Percentiles rank a stretch among this genome's conserved stretches.
Conservation (phyloP, 2,888 invertebrate species). For the Ischnura elegans region DNA sequence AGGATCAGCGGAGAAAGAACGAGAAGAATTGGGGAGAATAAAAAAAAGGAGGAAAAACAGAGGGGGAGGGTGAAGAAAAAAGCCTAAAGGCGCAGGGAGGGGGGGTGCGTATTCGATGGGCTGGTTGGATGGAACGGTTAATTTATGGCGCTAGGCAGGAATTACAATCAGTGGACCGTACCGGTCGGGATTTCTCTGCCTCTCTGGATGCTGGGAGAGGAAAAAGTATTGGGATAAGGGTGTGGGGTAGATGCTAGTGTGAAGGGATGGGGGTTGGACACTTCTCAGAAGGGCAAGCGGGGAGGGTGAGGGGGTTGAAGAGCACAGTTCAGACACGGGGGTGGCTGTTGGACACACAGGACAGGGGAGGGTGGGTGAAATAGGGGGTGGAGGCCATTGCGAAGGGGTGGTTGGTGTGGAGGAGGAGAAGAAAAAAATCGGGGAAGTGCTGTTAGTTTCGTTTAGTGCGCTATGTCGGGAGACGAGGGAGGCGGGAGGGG, state of each 20-base stretch:
- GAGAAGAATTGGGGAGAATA: not conserved
- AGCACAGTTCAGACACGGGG: not conserved
- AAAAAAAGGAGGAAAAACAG: not conserved
- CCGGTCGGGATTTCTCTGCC: constrained; percentile 59
- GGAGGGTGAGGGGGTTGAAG: not conserved
- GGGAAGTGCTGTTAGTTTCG: constrained; percentile 67
- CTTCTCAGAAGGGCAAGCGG: not conserved
- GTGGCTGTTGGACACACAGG: not conserved
- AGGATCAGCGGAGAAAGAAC: not conserved
- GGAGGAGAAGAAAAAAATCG: not conserved
- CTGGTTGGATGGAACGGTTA: constrained; percentile 57
- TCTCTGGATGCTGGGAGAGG: constrained; percentile 32
- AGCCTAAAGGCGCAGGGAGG: not conserved
- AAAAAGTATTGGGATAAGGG: not conserved
- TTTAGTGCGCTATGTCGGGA: constrained; percentile 40
- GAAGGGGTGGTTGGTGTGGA: not conserved
- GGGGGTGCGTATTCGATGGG: not conserved
- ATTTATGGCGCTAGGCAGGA: constrained; percentile 65
- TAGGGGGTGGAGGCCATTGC: not conserved
- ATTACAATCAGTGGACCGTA: constrained; percentile 67
- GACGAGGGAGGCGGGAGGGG: not conserved
- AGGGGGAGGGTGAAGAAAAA: too few relatives aligned
- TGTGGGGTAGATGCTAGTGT: not conserved
- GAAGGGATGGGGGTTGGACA: not conserved
- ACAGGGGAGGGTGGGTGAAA: not conserved